Conservation (phyloP, 2,797 vertebrate genomes). For the Alosa sapidissima region DNA sequence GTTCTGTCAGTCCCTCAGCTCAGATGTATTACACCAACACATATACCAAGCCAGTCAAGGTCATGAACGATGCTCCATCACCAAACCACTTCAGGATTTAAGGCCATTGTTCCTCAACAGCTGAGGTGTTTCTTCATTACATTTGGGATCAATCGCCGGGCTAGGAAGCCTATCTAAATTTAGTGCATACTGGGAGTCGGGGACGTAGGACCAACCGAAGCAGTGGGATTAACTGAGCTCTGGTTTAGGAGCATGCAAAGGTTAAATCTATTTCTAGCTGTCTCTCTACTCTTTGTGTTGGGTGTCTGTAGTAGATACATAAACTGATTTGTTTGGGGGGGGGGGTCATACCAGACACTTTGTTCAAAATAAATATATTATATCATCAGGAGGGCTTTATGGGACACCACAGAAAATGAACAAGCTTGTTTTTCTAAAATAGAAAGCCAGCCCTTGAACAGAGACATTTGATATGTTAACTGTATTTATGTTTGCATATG, state of each 20-base stretch:
- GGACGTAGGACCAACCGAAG: not conserved
- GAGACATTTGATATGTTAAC: not conserved
- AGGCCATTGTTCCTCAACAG: not conserved
- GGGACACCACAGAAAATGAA: not conserved
- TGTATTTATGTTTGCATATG: not conserved
- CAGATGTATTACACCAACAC: not conserved
- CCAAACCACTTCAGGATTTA: not conserved
- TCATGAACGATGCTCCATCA: not conserved
- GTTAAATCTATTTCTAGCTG: not conserved
- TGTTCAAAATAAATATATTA: not conserved
- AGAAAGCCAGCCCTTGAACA: not conserved
- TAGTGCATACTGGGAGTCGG: not conserved
- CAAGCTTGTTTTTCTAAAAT: not conserved
- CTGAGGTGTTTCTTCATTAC: not conserved
- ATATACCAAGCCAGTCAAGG: not conserved
- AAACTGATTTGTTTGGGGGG: not conserved
- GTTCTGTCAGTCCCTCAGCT: not conserved
- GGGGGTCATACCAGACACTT: not conserved
- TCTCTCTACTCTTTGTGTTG: not conserved
- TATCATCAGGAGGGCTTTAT: not conserved
- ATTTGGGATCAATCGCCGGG: not conserved
- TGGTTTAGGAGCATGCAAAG: not conserved
- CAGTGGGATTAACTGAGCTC: not conserved
- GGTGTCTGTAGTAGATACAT: not conserved
- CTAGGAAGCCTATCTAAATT: not conserved